phyloP scores from a whole-genome alignment of 2,113 vertebrate genomes.

The Mirounga angustirostris region DNA sequence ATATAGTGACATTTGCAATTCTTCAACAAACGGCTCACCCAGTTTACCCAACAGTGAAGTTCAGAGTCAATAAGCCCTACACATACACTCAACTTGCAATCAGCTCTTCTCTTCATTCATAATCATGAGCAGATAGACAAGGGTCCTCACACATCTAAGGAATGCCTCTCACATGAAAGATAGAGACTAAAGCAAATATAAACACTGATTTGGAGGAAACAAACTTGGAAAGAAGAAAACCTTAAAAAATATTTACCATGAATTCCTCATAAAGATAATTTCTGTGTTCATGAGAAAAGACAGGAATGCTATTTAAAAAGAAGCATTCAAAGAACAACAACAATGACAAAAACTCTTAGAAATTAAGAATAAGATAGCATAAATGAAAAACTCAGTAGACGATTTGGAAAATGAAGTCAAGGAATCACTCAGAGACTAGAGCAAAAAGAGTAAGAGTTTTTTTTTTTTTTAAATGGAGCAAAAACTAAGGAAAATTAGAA shows the following conservation, averaged over 20 bases:
- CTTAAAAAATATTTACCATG: neutral
- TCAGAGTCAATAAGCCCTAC: neutral
- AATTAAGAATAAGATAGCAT: constrained; percentile 14
- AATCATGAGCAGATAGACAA: neutral
- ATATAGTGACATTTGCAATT: neutral
- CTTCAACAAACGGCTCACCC: neutral
- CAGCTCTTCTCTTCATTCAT: neutral
- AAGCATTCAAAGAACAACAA: neutral
- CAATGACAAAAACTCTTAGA: neutral
- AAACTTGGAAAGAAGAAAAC: neutral
- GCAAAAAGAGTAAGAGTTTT: neutral
- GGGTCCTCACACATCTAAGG: neutral
- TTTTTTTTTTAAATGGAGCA: neutral
- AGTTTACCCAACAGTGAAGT: neutral
- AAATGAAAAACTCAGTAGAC: neutral
- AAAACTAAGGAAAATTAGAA: neutral
- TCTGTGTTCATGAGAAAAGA: neutral
- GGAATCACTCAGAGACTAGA: neutral
- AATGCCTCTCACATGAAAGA: neutral
- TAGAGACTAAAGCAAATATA: constrained; percentile 1
- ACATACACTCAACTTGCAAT: neutral
- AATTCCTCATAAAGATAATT: neutral
- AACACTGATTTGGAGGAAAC: neutral
- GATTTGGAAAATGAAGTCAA: neutral
- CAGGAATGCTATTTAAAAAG: neutral